These are phyloP conservation scores for Falcunculus frontatus DNA, from an alignment of 2,113 vertebrate genomes.

Conservation along the genomic window DNA sequence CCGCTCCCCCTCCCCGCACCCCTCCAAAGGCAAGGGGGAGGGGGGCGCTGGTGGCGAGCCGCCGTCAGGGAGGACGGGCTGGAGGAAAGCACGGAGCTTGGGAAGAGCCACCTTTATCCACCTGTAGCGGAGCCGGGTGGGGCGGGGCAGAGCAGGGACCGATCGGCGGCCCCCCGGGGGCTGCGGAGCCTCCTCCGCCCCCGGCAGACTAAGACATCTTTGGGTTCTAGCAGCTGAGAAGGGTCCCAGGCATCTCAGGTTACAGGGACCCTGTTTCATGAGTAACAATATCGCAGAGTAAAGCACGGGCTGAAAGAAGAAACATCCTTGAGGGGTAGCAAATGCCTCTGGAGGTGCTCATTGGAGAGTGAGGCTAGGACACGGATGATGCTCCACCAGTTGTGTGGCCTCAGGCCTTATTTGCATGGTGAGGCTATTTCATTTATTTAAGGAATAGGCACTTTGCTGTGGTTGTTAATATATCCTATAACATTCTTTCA, in stretches of 20 bases:
- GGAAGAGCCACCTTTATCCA: neutral
- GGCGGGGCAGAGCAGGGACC: neutral
- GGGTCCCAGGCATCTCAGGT: neutral
- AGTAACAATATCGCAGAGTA: neutral
- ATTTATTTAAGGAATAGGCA: neutral
- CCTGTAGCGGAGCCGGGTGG: neutral
- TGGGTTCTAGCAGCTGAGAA: neutral
- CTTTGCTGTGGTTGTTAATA: neutral
- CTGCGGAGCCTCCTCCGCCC: neutral
- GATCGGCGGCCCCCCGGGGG: neutral
- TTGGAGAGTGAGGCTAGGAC: rapidly evolving
- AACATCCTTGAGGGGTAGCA: rapidly evolving
- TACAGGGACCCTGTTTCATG: rapidly evolving
- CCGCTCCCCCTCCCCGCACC: neutral
- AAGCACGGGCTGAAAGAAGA: neutral
- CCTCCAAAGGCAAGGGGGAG: neutral
- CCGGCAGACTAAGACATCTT: no score
- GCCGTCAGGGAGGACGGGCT: neutral
- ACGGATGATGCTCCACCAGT: neutral
- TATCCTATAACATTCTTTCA: neutral
- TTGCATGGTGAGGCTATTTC: neutral
- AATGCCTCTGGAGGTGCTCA: neutral
- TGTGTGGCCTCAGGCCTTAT: neutral
- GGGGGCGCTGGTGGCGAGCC: neutral
- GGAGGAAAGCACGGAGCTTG: neutral